A percentile compares a stretch with the other conserved stretches of the same genome.
Conservation (phyloP, 2,797 vertebrate species). For the Lagodon rhomboides region DNA sequence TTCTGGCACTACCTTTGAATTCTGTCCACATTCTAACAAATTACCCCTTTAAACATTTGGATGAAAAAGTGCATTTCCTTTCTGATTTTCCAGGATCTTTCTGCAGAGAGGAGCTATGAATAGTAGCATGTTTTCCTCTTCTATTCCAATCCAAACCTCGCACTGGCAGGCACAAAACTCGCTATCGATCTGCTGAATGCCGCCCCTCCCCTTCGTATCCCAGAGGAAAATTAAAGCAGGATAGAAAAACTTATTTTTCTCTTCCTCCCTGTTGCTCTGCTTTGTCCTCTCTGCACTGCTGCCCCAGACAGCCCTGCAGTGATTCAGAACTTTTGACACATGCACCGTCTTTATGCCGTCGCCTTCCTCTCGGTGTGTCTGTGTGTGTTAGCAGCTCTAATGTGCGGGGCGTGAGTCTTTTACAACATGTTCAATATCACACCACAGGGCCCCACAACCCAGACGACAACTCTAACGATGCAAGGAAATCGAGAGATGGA, state of each 20-base stretch:
- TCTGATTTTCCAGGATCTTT: slow-evolving; percentile 31
- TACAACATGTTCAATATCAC: slow-evolving; percentile 79
- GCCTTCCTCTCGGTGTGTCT: slow-evolving; percentile 31
- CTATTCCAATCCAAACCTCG: slow-evolving; percentile 58
- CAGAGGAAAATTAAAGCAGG: slow-evolving; percentile 74
- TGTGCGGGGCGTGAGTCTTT: slow-evolving; percentile 75
- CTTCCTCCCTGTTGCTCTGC: slow-evolving; percentile 46
- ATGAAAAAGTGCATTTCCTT: slow-evolving; percentile 21
- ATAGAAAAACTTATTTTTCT: slow-evolving; percentile 59
- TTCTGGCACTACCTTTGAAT: no score
- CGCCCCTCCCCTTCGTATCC: slow-evolving; percentile 55
- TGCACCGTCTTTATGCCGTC: slow-evolving; percentile 41
- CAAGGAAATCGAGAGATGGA: slow-evolving; percentile 56
- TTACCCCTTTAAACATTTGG: neutral
- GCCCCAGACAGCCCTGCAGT: slow-evolving; percentile 75
- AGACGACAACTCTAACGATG: slow-evolving; percentile 74
- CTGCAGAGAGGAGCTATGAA: slow-evolving; percentile 39
- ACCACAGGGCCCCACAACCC: slow-evolving; percentile 75
- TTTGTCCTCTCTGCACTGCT: slow-evolving; percentile 69
- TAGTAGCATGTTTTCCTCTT: slow-evolving; percentile 39
- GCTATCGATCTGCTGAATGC: slow-evolving; percentile 69
- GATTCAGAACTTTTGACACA: slow-evolving; percentile 69
- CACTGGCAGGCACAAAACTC: slow-evolving; percentile 74
- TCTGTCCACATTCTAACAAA: no score
- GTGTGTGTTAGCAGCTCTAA: slow-evolving; percentile 67